These are phyloP conservation scores for Zoanthus sociatus DNA, from an alignment of 92 coral and sea anemone species.

Conservation along the genomic window DNA sequence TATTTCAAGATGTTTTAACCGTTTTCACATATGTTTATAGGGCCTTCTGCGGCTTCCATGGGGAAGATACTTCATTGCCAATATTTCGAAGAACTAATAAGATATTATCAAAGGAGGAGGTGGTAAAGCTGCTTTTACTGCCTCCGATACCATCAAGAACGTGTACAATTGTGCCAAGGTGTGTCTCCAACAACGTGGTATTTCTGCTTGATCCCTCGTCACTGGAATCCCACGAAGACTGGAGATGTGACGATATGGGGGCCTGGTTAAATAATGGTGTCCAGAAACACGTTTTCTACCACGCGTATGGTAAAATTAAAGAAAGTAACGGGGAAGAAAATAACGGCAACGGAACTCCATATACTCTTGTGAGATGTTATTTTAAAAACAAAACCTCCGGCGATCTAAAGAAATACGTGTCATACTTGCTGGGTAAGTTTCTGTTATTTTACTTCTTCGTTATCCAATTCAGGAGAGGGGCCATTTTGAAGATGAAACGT, in stretches of 20 bases:
- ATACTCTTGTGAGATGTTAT: slow-evolving; percentile 25
- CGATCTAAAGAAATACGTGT: slow-evolving; percentile 33
- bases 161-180: slow-evolving; percentile 22
- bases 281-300: slow-evolving; percentile 2
- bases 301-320: slow-evolving; percentile 10
- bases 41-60: slow-evolving; percentile 24
- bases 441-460: no score
- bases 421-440: slow-evolving; percentile 14
- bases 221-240: slow-evolving; percentile 34
- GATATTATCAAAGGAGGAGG: not conserved
- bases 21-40: slow-evolving; percentile 7
- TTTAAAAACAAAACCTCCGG: slow-evolving; percentile 37
- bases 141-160: slow-evolving; percentile 24
- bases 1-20: no score
- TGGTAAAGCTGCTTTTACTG: slow-evolving; percentile 28
- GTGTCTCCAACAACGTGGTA: slow-evolving; percentile 30
- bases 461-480: not conserved
- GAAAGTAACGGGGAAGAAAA: not conserved
- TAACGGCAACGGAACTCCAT: not conserved
- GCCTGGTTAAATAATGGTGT: slow-evolving; percentile 46
- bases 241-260: slow-evolving; percentile 43
- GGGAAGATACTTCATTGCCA: slow-evolving; percentile 26
- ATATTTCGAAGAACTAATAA: not conserved
- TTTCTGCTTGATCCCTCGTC: slow-evolving; percentile 3
- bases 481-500: no score